Evolutionary conservation across 2,888 invertebrate species (phyloP).

Genomic region (Drosophila cognata): DNA sequence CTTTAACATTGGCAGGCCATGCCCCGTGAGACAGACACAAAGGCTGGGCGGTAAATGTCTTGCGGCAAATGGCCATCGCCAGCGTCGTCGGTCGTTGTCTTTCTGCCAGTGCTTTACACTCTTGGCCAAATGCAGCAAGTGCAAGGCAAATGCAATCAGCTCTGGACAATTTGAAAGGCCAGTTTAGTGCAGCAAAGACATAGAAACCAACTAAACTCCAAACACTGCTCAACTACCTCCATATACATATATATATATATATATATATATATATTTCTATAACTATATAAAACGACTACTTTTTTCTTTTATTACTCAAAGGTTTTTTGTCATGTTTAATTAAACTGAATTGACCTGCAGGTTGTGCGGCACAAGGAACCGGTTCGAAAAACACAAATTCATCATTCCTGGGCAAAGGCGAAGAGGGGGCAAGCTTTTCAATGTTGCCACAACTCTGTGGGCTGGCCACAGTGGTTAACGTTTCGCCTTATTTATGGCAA

Average conservation of each 20-base stretch:
- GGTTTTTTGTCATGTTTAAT: conserved; percentile 55
- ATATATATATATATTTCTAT: background rate
- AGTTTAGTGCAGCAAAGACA: conserved; percentile 18
- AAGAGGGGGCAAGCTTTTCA: conserved; percentile 1
- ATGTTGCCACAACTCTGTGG: conserved; percentile 24
- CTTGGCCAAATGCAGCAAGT: conserved; percentile 50
- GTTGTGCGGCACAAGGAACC: conserved; percentile 39
- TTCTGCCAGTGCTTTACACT: conserved; percentile 44
- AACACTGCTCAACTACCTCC: conserved; percentile 15
- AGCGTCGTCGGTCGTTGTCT: conserved; percentile 34
- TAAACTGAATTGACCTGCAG: conserved; percentile 72
- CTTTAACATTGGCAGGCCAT: conserved; percentile 64
- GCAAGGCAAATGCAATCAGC: conserved; percentile 59
- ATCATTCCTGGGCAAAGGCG: conserved; percentile 28
- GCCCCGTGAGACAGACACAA: conserved; percentile 50
- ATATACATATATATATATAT: background rate
- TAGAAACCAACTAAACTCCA: background rate
- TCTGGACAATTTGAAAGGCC: conserved; percentile 55
- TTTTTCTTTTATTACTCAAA: conserved; percentile 18
- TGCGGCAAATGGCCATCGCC: conserved; percentile 61
- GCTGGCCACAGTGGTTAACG: conserved; percentile 40
- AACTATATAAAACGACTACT: background rate
- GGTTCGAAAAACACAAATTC: conserved; percentile 46
- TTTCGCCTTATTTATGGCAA: conserved; percentile 52
- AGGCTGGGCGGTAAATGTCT: conserved; percentile 58